Percentiles rank a stretch among this genome's conserved stretches.
Evolutionary conservation across 1,140 invertebrate species (phyloP).

Genomic region (Schlechtendalia chinensis): DNA sequence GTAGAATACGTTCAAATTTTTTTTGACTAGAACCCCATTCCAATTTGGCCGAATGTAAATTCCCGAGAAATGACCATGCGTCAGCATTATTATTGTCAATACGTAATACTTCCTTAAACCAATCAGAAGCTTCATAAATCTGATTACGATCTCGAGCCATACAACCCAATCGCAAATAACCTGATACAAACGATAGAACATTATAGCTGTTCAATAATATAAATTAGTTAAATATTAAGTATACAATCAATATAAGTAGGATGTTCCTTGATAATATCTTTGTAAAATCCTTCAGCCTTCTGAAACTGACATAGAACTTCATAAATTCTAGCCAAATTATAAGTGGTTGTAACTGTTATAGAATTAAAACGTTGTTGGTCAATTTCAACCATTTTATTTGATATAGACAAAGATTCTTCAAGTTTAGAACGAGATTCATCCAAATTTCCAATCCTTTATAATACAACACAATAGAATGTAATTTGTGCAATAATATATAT

Average conservation of each 20-base stretch:
- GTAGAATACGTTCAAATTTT: background rate
- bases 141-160: constrained; percentile 97
- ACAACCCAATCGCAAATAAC: constrained; percentile 81
- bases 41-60: background rate
- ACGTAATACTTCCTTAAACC: background rate
- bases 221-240: constrained; percentile 55
- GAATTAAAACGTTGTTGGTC: constrained; percentile 94
- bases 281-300: constrained; percentile 95
- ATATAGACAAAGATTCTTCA: constrained; percentile 79
- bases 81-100: background rate
- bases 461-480: background rate
- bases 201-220: background rate
- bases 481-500: background rate
- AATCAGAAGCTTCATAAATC: constrained; percentile 59
- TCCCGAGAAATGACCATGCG: background rate
- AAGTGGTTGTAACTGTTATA: constrained; percentile 92
- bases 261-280: constrained; percentile 94
- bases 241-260: constrained; percentile 99
- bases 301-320: constrained; percentile 92
- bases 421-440: constrained; percentile 81
- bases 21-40: background rate
- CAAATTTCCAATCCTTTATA: constrained; percentile 70
- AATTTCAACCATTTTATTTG: constrained; percentile 73
- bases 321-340: constrained; percentile 90
- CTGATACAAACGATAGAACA: constrained; percentile 55